Evolutionary conservation across 1,140 invertebrate genomes (phyloP).

Genomic region (Manduca sexta): DNA sequence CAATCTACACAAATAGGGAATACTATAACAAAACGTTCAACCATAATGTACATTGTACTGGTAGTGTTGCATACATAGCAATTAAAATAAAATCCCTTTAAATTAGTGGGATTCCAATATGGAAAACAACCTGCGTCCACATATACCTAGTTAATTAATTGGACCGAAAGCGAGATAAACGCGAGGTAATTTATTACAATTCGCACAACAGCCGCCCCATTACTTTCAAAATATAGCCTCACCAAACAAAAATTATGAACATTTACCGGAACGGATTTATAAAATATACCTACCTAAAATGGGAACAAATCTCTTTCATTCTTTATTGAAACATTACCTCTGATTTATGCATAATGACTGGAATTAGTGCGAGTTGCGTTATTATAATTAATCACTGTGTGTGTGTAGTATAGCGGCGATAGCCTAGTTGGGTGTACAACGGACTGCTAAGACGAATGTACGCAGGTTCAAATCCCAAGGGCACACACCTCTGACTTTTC

Average conservation of each 20-base stretch:
- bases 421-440: too few relatives aligned
- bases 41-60: not conserved
- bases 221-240: constrained; percentile 52
- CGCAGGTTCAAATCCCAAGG: too few relatives aligned
- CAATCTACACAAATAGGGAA: not conserved
- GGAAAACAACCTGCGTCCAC: constrained; percentile 20
- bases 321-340: too few relatives aligned
- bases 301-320: too few relatives aligned
- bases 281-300: too few relatives aligned
- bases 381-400: too few relatives aligned
- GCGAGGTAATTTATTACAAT: constrained; percentile 50
- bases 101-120: constrained; percentile 14
- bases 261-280: not conserved
- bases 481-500: too few relatives aligned
- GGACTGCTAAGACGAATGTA: too few relatives aligned
- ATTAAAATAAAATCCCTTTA: not conserved
- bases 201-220: constrained; percentile 37
- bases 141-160: constrained; percentile 43
- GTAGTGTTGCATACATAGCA: not conserved
- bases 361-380: too few relatives aligned
- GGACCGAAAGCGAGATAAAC: constrained; percentile 43
- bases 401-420: too few relatives aligned
- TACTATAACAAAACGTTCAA: not conserved
- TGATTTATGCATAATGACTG: too few relatives aligned
- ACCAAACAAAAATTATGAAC: constrained; percentile 3